Evolutionary conservation across 2,797 vertebrate species (phyloP), one percentile per base, ranked within the genome.

Genomic region (Apogon hyalosoma): DNA sequence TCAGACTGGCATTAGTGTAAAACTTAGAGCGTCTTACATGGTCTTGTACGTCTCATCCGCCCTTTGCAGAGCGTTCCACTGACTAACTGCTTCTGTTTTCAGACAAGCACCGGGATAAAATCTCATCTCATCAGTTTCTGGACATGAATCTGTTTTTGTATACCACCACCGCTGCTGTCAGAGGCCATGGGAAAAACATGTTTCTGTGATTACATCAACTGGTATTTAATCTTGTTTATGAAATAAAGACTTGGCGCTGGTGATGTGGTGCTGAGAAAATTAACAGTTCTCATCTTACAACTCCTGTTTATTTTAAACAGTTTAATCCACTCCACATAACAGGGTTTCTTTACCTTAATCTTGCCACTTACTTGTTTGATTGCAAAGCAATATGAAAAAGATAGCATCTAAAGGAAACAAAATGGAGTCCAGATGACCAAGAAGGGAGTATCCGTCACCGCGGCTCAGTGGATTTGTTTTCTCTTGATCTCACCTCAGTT

Each of bases 391-490:
- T 52, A 54, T 45, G 59, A 63, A 4, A 77, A 72, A 75, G 82
- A 86, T 81, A 78, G 50, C 68, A 87, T 83, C 75, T 74, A 64
- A 59, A 76, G 56, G 36, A 68, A 87, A 83, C 68, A 85, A 83
- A 87, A 87, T 80, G 73, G 75, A 87, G 68, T 73, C 82, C 75
- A 86, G 80, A 83, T 74, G 85, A 84, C 59, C 4, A 39, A 69
- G 72, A 58, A 65, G 73, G 63, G 71, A 82, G 60, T 62, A 46
- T 81, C 43, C 75, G 60, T 49, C 62, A 38, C 54, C 38, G 11
- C 60, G 42, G 64, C 69, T 58, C 14, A 14, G 59, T 33, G 16
- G 28, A 69, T 77, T 74, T 39, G 42, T 58, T 84, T 76, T 82
- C 67, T 65, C 72, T 77, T 74, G 61, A 78, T 81, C 80, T 81